A percentile compares a stretch with the other conserved stretches of the same genome.
phyloP scores from a whole-genome alignment of 1,140 invertebrate genomes.

The Bacillus rossius region DNA sequence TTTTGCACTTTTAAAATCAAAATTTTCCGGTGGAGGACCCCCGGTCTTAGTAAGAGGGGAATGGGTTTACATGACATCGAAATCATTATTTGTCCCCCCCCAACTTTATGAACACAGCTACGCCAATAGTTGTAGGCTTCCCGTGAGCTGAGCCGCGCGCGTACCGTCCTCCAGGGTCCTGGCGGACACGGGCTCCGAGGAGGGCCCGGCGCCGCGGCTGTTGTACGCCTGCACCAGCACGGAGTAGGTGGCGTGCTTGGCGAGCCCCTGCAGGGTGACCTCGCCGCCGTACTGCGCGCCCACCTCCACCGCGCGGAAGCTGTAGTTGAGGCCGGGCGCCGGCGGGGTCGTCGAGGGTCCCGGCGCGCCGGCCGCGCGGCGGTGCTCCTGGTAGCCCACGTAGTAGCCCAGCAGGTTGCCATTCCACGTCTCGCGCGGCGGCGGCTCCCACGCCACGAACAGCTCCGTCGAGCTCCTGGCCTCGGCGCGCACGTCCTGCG shows the following conservation, averaged over 20 bases:
- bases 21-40: too few species aligned
- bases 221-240: slow-evolving; percentile 92
- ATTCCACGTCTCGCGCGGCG: slow-evolving; percentile 81
- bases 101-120: too few species aligned
- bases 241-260: slow-evolving; percentile 83
- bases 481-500: slow-evolving; percentile 76
- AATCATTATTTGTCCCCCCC: too few species aligned
- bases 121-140: too few species aligned
- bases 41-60: too few species aligned
- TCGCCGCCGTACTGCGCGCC: slow-evolving; percentile 57
- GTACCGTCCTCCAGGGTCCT: slow-evolving; percentile 87
- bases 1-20: too few species aligned
- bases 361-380: slow-evolving; percentile 2
- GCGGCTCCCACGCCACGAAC: slow-evolving; percentile 84
- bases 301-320: slow-evolving; percentile 59
- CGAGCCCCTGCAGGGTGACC: slow-evolving; percentile 57
- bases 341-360: slow-evolving; percentile 2
- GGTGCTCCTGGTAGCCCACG: slow-evolving; percentile 73
- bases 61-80: too few species aligned
- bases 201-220: slow-evolving; percentile 80
- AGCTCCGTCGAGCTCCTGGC: slow-evolving; percentile 86
- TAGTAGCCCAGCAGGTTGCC: slow-evolving; percentile 91
- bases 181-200: slow-evolving; percentile 72
- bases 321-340: slow-evolving; percentile 8
- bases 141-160: too few species aligned